Conservation (phyloP, 2,888 invertebrate genomes). For the Limnephilus auricula region DNA sequence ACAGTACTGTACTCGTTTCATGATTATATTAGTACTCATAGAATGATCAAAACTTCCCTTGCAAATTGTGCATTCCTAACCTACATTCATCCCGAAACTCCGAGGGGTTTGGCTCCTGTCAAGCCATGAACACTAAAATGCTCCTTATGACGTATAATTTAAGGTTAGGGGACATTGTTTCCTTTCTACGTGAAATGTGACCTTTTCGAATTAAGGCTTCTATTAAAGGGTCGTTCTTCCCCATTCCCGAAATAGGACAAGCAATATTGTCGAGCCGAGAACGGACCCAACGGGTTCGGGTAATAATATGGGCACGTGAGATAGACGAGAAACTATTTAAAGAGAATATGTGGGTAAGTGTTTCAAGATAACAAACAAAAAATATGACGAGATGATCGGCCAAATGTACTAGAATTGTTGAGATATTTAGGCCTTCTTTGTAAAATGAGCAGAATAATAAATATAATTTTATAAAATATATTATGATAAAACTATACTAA, state of each 20-base stretch:
- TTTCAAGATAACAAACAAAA: constrained; percentile 20
- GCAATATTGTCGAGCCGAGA: constrained; percentile 9
- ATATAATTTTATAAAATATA: too few species aligned
- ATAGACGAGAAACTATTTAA: constrained; percentile 35
- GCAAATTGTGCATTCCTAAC: constrained; percentile 7
- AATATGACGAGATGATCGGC: not conserved
- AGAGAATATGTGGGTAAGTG: constrained; percentile 14
- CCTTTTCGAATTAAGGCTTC: constrained; percentile 38
- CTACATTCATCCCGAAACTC: constrained; percentile 14
- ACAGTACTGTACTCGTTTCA: too few species aligned
- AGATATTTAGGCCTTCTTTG: too few species aligned
- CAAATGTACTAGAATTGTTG: not conserved
- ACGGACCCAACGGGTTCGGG: not conserved
- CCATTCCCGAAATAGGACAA: constrained; percentile 23
- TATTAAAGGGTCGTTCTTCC: constrained; percentile 19
- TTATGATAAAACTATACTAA: too few species aligned
- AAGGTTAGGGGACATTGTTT: constrained; percentile 35
- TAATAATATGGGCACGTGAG: constrained; percentile 21
- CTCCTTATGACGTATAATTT: constrained; percentile 32
- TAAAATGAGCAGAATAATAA: not conserved
- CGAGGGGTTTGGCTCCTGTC: not conserved
- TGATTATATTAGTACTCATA: too few species aligned
- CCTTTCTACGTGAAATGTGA: constrained; percentile 26
- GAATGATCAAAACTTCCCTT: not conserved
- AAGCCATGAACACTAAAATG: constrained; percentile 21